Evolutionary conservation across 2,113 vertebrate genomes (phyloP).

Genomic region (Tricholaema leucomelas): DNA sequence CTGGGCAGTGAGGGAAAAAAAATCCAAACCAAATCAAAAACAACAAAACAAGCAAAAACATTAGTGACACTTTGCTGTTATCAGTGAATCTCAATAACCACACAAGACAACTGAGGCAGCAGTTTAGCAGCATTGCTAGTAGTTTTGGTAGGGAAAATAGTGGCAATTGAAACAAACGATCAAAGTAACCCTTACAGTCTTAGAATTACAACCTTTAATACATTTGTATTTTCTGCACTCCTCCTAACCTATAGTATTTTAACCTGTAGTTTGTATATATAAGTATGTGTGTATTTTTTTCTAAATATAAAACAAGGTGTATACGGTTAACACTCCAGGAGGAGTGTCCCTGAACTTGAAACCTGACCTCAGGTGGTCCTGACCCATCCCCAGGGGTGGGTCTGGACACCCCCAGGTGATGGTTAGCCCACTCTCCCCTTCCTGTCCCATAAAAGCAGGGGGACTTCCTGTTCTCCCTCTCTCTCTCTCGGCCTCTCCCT

Average conservation of each 20-base stretch:
- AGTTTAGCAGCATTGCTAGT: not conserved
- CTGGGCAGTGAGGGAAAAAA: not conserved
- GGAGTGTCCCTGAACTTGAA: too few relatives aligned
- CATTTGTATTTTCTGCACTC: not conserved
- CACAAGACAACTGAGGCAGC: not conserved
- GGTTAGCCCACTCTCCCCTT: too few relatives aligned
- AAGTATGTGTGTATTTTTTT: rapidly evolving
- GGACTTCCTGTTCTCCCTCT: too few relatives aligned
- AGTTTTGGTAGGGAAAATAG: not conserved
- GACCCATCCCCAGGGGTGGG: too few relatives aligned
- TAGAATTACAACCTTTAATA: not conserved
- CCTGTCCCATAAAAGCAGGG: too few relatives aligned
- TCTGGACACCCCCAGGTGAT: too few relatives aligned
- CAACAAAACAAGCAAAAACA: not conserved
- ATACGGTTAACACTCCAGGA: too few relatives aligned
- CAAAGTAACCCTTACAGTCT: not conserved
- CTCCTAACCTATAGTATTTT: not conserved
- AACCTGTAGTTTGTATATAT: not conserved
- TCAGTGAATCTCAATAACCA: not conserved
- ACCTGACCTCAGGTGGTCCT: too few relatives aligned
- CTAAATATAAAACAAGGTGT: not conserved
- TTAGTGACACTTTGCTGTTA: not conserved
- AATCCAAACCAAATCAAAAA: too few relatives aligned
- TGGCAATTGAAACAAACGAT: not conserved
- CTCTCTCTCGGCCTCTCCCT: too few relatives aligned